Conservation (phyloP, 2,113 vertebrate species). For the rat (Rattus norvegicus) region GRCr8 NC_086037.1:64754501-64755000, state of each 20-base stretch:
- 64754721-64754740: accelerated
- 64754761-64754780: accelerated
- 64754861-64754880: not conserved
- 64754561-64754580: not conserved
- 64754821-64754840: accelerated
- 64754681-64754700: not conserved
- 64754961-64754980: not conserved
- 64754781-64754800: accelerated
- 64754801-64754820: too few species aligned
- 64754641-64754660: not conserved
- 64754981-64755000: not conserved
- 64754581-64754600: accelerated
- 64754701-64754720: not conserved
- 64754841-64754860: accelerated
- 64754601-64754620: not conserved
- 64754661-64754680: accelerated
- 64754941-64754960: not conserved
- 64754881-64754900: not conserved
- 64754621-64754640: not conserved
- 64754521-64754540: not conserved
- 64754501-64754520: too few species aligned
- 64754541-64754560: not conserved
- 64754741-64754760: accelerated
- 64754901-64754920: not conserved
- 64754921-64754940: too few species aligned